Evolutionary conservation across 2,888 invertebrate genomes (phyloP), one percentile per base, ranked within the genome.

Genomic region (Achlya flavicornis): DNA sequence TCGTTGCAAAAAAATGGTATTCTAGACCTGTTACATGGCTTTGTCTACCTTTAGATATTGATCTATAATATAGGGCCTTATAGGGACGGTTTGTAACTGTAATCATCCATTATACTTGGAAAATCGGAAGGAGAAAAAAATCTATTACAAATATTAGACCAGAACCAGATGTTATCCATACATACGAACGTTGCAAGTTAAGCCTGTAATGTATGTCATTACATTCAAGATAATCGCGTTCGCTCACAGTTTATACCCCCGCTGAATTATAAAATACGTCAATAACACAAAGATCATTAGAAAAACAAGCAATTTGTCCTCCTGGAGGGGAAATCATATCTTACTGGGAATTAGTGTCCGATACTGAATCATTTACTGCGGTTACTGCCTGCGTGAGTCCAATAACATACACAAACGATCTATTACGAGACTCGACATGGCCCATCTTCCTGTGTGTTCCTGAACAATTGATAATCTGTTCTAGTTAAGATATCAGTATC

Each of bases 271-370:
- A 14, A 10, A 35, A 7, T 26, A 41, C 60, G 60, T 60, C 60
- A 60, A 60, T 16, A 60, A 10, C 19, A 41, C 12, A 26, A 26
- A 58, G 58, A 38, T 60, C 60, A n/a, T 41, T 43, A 70, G 69
- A 74, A 69, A 69, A 75, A 71, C 75, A 71, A 74, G 60, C 46
- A 19, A 66, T 73, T 41, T 73, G 78, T 83, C 78, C 81, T 81
- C 66, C 66, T 70, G 78, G 38, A 38, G 8, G 41, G 73, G 71
- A 77, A 78, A 69, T 70, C 71, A 72, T 75, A 80, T 85, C 82
- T 77, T 78, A 68, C 79, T 66, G 77, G 74, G 85, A 83, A 85
- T 76, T 76, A 67, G 74, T 69, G 64, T 57, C 61, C 62, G 74
- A 76, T 74, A 75, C 59, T 80, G 82, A 83, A 75, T 84, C 82